A percentile compares a stretch with the other conserved stretches of the same genome.
phyloP scores from a whole-genome alignment of 2,113 vertebrate species.

The Actenoides lindsayi region DNA sequence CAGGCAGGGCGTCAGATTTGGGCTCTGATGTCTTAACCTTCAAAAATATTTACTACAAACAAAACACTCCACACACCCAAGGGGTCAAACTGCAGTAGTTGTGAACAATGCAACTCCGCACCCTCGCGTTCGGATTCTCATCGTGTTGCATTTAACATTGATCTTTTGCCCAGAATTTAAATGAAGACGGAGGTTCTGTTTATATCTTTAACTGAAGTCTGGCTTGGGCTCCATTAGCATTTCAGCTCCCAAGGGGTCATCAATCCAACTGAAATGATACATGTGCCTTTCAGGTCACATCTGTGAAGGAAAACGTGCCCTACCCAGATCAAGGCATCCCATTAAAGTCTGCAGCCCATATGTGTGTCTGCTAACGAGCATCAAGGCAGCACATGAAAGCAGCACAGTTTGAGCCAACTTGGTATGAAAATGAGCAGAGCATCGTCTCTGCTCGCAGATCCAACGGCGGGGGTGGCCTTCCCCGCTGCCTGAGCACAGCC shows the following conservation, averaged over 20 bases:
- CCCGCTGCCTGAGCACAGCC: fast-evolving
- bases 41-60: conserved; percentile 17
- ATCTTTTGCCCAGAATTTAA: conserved; percentile 39
- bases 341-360: conserved; percentile 58
- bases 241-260: conserved; percentile 36
- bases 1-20: not conserved
- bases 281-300: conserved; percentile 36
- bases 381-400: conserved; percentile 43
- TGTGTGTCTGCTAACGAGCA: conserved; percentile 50
- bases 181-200: conserved; percentile 38
- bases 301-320: conserved; percentile 42
- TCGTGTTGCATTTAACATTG: not conserved
- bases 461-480: not conserved
- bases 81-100: not conserved
- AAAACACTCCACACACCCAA: not conserved
- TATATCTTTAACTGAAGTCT: conserved; percentile 10
- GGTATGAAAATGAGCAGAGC: not conserved
- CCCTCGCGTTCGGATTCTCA: not conserved
- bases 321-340: conserved; percentile 54
- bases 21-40: conserved; percentile 37
- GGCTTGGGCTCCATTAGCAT: conserved; percentile 45
- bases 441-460: not conserved
- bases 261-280: conserved; percentile 45
- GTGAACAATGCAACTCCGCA: not conserved
- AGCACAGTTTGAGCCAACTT: not conserved